These are phyloP conservation scores for Microcebus ravelobensis DNA, from an alignment of 2,113 vertebrate genomes.

Conservation along the genomic window DNA sequence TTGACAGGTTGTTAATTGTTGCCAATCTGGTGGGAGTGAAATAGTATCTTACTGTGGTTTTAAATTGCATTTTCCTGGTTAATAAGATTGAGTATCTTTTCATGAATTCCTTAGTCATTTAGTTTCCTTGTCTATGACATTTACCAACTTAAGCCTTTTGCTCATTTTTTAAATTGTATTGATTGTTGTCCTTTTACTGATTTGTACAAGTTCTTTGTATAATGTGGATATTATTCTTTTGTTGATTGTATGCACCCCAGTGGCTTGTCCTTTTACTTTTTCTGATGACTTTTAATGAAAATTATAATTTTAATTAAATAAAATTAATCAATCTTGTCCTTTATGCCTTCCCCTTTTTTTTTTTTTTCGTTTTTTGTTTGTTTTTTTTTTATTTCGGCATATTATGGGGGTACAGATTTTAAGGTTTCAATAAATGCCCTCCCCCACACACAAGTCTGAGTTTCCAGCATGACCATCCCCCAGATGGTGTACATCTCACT, in stretches of 20 bases:
- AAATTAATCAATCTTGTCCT: neutral
- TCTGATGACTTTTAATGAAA: conserved; percentile 22
- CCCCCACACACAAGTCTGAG: too few relatives aligned
- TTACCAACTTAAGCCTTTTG: neutral
- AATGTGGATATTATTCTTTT: neutral
- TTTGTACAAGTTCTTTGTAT: conserved; percentile 9
- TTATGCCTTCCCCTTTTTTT: neutral
- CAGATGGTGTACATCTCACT: too few relatives aligned
- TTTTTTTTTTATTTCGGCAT: too few relatives aligned
- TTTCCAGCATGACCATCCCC: too few relatives aligned
- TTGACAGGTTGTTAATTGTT: neutral
- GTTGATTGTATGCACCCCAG: neutral
- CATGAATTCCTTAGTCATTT: neutral
- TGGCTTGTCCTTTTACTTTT: neutral
- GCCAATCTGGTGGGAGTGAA: neutral
- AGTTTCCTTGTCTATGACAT: neutral
- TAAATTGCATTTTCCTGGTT: neutral
- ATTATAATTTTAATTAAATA: neutral
- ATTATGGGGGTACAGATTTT: too few relatives aligned
- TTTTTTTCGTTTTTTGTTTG: too few relatives aligned
- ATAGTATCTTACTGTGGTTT: conserved; percentile 35
- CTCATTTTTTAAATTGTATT: conserved; percentile 19
- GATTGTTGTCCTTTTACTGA: conserved; percentile 25
- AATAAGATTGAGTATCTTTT: conserved; percentile 14
- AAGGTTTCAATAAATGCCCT: too few relatives aligned